Conservation (phyloP, 1,140 invertebrate species). For the Drosophila asahinai region DNA sequence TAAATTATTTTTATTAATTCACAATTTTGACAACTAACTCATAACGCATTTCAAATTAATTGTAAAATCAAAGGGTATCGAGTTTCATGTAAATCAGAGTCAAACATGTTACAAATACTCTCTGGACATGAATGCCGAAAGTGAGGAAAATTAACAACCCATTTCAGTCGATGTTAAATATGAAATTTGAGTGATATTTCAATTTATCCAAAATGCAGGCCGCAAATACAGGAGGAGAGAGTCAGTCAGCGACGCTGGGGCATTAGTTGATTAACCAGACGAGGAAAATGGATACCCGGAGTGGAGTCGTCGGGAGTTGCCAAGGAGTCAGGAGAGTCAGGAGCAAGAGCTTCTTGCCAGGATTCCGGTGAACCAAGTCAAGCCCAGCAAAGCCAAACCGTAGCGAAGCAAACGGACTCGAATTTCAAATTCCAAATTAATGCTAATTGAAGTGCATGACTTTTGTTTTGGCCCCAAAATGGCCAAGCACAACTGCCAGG, state of each 20-base stretch:
- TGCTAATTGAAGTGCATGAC: slow-evolving; percentile 40
- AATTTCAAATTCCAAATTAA: slow-evolving; percentile 29
- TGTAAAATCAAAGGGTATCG: neutral
- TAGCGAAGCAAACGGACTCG: neutral
- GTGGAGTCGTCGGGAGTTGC: neutral
- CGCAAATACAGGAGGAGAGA: neutral
- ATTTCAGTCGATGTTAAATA: neutral
- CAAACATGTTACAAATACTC: neutral
- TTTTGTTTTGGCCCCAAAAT: slow-evolving; percentile 17
- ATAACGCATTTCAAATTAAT: neutral
- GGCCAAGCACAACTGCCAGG: neutral
- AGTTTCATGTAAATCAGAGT: slow-evolving; percentile 2
- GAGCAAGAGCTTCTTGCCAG: neutral
- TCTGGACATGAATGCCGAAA: neutral
- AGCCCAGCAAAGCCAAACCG: neutral
- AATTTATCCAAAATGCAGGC: slow-evolving; percentile 13
- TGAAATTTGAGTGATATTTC: slow-evolving; percentile 15
- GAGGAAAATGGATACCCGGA: neutral
- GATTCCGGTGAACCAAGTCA: slow-evolving; percentile 9
- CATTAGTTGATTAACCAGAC: slow-evolving; percentile 27
- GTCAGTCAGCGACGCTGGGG: neutral
- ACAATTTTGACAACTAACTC: neutral
- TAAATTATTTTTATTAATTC: too few species aligned
- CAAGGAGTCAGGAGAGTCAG: slow-evolving; percentile 7
- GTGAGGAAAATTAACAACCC: slow-evolving; percentile 1